Conservation (phyloP, 2,113 vertebrate genomes). For the Neomonachus schauinslandi region DNA sequence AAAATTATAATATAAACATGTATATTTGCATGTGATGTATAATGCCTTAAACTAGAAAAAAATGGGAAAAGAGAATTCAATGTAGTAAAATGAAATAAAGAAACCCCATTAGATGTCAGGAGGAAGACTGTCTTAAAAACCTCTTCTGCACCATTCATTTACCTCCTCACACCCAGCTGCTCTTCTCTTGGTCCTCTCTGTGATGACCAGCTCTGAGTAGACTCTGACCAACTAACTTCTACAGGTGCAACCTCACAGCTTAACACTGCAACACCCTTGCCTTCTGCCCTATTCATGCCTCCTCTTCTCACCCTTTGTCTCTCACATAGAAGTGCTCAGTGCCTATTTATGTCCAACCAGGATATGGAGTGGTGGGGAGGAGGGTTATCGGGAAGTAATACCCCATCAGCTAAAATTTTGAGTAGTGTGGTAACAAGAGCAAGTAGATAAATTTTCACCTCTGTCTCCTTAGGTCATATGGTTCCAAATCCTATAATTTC, state of each 20-base stretch:
- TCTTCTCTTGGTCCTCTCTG: neutral
- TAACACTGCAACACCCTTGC: neutral
- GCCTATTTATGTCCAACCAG: no score
- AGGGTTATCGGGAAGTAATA: neutral
- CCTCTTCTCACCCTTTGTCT: neutral
- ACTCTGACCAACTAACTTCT: neutral
- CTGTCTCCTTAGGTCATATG: neutral
- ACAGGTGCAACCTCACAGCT: fast-evolving
- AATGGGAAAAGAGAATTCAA: neutral
- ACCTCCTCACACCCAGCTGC: neutral
- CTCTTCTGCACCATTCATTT: neutral
- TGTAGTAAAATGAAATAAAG: neutral
- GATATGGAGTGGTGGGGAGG: neutral
- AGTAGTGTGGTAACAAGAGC: neutral
- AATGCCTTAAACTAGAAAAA: neutral
- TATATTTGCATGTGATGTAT: neutral
- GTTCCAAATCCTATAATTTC: neutral
- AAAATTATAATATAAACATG: neutral
- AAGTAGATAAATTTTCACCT: neutral
- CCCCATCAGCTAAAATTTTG: neutral
- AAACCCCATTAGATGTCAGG: neutral
- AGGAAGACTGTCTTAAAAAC: neutral
- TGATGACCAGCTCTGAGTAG: neutral
- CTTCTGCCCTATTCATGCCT: neutral
- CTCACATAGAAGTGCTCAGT: neutral